These are phyloP conservation scores for Emmelina monodactyla DNA, from an alignment of 2,888 invertebrate genomes.

Conservation along the genomic window DNA sequence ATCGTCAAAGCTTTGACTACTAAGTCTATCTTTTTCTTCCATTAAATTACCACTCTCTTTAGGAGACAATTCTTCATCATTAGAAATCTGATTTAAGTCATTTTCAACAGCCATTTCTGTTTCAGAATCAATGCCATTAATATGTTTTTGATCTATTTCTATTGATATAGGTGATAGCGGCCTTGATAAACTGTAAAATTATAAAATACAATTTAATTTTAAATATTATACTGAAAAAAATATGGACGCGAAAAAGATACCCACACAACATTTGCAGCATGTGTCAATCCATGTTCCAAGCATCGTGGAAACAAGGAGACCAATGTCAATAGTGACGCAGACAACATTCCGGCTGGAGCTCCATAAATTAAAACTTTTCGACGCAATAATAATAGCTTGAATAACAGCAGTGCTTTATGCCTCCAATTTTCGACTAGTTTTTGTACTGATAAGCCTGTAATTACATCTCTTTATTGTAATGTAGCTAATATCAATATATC, in stretches of 20 bases:
- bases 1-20: slow-evolving; percentile 54
- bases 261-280: slow-evolving; percentile 83
- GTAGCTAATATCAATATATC: background rate
- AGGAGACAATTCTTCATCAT: slow-evolving; percentile 43
- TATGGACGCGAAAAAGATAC: slow-evolving; percentile 16
- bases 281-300: slow-evolving; percentile 82
- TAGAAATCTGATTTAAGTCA: slow-evolving; percentile 30
- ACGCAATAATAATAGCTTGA: slow-evolving; percentile 91
- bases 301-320: slow-evolving; percentile 91
- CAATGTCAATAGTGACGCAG: slow-evolving; percentile 85
- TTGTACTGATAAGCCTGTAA: slow-evolving; percentile 81
- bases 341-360: slow-evolving; percentile 89
- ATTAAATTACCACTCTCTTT: slow-evolving; percentile 49
- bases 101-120: slow-evolving; percentile 33
- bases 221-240: background rate
- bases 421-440: slow-evolving; percentile 85
- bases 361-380: slow-evolving; percentile 90
- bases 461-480: slow-evolving; percentile 2
- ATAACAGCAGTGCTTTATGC: slow-evolving; percentile 90
- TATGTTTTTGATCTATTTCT: slow-evolving; percentile 23
- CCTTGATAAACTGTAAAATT: slow-evolving; percentile 36
- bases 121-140: slow-evolving; percentile 23
- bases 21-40: slow-evolving; percentile 52
- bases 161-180: slow-evolving; percentile 43
- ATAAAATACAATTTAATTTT: background rate